phyloP scores from a whole-genome alignment of 2,797 vertebrate genomes.

The Loriculus beryllinus region DNA sequence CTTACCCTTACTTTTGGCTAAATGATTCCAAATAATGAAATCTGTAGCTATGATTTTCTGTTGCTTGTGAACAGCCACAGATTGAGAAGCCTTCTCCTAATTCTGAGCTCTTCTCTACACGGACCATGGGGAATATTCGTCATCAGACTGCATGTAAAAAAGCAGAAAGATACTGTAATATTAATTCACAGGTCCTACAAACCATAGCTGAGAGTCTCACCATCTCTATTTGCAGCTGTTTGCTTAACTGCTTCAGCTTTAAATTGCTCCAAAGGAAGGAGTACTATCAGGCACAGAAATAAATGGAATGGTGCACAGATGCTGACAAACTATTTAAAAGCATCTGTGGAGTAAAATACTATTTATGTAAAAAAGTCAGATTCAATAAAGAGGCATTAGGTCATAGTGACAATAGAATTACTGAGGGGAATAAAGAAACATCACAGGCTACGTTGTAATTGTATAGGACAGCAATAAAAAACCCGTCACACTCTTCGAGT shows the following conservation, averaged over 20 bases:
- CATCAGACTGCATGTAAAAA: neutral
- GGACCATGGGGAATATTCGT: neutral
- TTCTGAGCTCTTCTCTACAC: neutral
- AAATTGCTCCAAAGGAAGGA: neutral
- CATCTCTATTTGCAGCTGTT: neutral
- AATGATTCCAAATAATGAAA: neutral
- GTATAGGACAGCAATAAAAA: neutral
- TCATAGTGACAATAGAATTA: neutral
- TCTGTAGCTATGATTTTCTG: neutral
- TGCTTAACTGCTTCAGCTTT: neutral
- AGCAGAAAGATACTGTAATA: neutral
- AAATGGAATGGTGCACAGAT: neutral
- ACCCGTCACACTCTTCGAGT: neutral
- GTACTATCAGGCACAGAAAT: neutral
- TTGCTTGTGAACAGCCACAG: neutral
- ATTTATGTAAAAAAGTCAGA: neutral
- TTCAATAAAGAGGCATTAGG: neutral
- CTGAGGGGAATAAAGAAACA: neutral
- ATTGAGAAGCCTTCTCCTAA: neutral
- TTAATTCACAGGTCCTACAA: neutral
- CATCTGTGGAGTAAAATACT: neutral
- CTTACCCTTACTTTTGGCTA: neutral
- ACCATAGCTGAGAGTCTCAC: neutral
- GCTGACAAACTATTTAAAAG: neutral
- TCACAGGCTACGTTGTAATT: neutral